Evolutionary conservation across 2,113 vertebrate species (phyloP), one percentile per base, ranked within the genome.

Genomic region (Orientallactaga bullata): DNA sequence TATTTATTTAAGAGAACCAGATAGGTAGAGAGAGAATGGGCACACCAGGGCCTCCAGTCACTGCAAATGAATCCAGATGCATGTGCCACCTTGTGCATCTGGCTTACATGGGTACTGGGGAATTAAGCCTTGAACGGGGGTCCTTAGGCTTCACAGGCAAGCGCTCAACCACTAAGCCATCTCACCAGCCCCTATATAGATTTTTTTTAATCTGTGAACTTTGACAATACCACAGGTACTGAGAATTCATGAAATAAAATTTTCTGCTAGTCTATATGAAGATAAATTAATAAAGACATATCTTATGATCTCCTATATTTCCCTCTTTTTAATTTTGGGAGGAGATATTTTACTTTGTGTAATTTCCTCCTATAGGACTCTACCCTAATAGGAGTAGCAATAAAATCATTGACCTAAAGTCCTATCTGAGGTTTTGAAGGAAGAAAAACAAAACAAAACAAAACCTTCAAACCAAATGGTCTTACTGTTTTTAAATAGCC

Each of bases 201-300:
- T 47, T 6, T 47, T 47, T 91, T 91, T 94, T 84, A 66, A 83
- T 87, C 39, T 89, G 28, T 47, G 78, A 76, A 91, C 39, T 63
- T 72, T 85, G 37, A 30, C 26, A 80, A 87, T 84, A 28, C 63
- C 94, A 78, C 21, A 77, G 37, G 81, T 74, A 80, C 0, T 55
- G 61, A 90, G 2, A 73, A 82, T 87, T 58, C 78, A 51, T 30
- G 30, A 65, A 91, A 32, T 60, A 60, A 26, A 35, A 69, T 71
- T 24, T 87, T 85, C 26, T 37, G 58, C 55, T 42, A 4, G 9
- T 91, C 39, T 80, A 74, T 3, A 13, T 78, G 74, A 39, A 92
- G 73, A 77, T 61, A 91, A 82, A 42, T 69, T 61, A 68, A 2
- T 60, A 88, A 58, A 3, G n/a, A 92, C 69, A 11, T 66, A 68